phyloP scores from a whole-genome alignment of 2,888 invertebrate species.

The Sarcophaga subvicina region DNA sequence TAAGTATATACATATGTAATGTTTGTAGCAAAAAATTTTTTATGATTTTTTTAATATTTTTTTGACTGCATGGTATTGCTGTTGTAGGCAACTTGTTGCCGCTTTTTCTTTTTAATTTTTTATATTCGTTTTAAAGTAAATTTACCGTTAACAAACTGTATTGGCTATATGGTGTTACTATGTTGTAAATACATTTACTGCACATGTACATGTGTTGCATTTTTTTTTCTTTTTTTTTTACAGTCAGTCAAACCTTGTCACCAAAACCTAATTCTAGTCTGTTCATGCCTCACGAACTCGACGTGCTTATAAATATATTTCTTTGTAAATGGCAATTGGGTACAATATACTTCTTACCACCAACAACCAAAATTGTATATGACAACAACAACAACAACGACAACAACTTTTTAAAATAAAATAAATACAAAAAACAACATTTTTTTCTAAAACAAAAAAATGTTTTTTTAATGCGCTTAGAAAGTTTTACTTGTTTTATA shows the following conservation, averaged over 20 bases:
- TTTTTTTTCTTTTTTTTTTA: slow-evolving; percentile 9
- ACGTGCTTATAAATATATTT: slow-evolving; percentile 63
- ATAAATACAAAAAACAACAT: not conserved
- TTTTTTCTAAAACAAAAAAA: not conserved
- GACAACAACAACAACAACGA: slow-evolving; percentile 1
- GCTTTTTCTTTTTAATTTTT: slow-evolving; percentile 1
- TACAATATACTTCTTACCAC: slow-evolving; percentile 14
- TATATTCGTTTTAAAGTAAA: slow-evolving; percentile 34
- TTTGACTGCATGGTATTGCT: slow-evolving; percentile 21
- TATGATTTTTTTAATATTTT: not conserved
- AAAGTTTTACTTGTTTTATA: too few relatives aligned
- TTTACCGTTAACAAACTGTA: slow-evolving; percentile 64
- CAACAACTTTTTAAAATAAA: slow-evolving; percentile 15
- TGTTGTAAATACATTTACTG: not conserved
- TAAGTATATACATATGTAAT: not conserved
- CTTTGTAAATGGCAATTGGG: slow-evolving; percentile 46
- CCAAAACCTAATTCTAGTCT: slow-evolving; percentile 64
- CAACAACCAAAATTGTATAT: not conserved
- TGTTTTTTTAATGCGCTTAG: not conserved
- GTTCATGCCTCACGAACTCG: slow-evolving; percentile 66
- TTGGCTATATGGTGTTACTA: slow-evolving; percentile 8
- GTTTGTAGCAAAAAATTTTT: not conserved
- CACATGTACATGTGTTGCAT: not conserved
- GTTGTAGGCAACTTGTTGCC: slow-evolving; percentile 61
- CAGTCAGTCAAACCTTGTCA: slow-evolving; percentile 64